Evolutionary conservation across 2,888 invertebrate genomes (phyloP), one percentile per base, ranked within the genome.

Genomic region (Lasioglossum calceatum): DNA sequence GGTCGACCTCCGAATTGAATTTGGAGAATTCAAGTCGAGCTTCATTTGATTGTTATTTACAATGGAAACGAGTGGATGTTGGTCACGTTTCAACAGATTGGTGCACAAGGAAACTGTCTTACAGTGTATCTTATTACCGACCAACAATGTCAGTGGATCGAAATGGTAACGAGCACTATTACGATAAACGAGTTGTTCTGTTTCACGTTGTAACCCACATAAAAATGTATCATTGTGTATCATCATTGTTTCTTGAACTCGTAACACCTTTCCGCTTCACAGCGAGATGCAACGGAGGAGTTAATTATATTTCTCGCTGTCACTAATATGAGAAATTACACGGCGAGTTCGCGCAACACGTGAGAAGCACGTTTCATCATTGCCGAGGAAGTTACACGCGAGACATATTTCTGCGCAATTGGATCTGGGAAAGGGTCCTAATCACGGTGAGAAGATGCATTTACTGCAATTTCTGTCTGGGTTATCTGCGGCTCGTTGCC

Each of bases 331-430:
- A 81, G 85, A 86, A 75, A 81, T 12, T 73, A 81, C 50, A 47
- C 23, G 39, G 80, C 61, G 74, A 77, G 39, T 85, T 79, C 67
- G 79, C 61, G 71, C 54, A 77, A 27, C 73, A 50, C 76, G 77
- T 85, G 86, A 75, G 86, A 86, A 86, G 39, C 44, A n/a, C 39
- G 70, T 81, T 86, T 32, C 79, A 27, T 73, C 76, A 73, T 19
- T n/a, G 2, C 54, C 27, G 14, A 85, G 85, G 85, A 85, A 79
- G 76, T 85, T 85, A 84, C 85, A 79, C 42, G n/a, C 76, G 79
- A 76, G 79, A 85, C 79, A 77, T 42, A 76, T 85, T 77, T 84
- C 85, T 58, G 27, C 42, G 16, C 58, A 72, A 79, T 84, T 84
- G 58, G 32, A 84, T 58, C 71, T 84, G 85, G n/a, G 85, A 84